Conservation (phyloP, 2,797 vertebrate species). For the Enteromius trimaculatus region DNA sequence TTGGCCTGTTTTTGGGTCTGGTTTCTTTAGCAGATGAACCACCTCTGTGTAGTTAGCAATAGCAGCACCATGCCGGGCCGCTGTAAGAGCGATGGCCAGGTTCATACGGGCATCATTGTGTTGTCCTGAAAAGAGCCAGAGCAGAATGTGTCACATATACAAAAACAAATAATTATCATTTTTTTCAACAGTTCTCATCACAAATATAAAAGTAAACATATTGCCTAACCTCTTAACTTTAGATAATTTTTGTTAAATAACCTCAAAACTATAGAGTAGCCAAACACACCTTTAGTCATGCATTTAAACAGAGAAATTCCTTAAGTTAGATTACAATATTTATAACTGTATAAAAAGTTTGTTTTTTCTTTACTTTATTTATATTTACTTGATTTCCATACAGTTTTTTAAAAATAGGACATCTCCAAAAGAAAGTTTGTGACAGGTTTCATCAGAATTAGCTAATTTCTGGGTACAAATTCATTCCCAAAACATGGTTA, state of each 20-base stretch:
- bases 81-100: slow-evolving; percentile 91
- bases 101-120: slow-evolving; percentile 99
- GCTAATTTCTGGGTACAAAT: neutral
- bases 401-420: neutral
- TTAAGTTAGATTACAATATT: too few species aligned
- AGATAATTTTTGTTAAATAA: neutral
- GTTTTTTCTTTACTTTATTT: too few species aligned
- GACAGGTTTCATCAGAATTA: neutral
- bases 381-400: neutral
- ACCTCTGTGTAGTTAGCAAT: slow-evolving; percentile 95
- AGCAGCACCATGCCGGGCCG: slow-evolving; percentile 90
- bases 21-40: slow-evolving; percentile 84
- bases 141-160: neutral
- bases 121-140: slow-evolving; percentile 82
- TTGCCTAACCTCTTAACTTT: neutral
- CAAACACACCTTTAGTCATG: neutral
- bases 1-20: slow-evolving; percentile 75
- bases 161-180: too few species aligned
- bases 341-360: too few species aligned
- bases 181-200: too few species aligned
- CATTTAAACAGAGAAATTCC: neutral
- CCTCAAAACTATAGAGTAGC: neutral
- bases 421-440: neutral
- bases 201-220: too few species aligned
- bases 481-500: neutral